These are phyloP conservation scores for Platycercus adscitus DNA, from an alignment of 2,113 vertebrate species.

Conservation along the genomic window DNA sequence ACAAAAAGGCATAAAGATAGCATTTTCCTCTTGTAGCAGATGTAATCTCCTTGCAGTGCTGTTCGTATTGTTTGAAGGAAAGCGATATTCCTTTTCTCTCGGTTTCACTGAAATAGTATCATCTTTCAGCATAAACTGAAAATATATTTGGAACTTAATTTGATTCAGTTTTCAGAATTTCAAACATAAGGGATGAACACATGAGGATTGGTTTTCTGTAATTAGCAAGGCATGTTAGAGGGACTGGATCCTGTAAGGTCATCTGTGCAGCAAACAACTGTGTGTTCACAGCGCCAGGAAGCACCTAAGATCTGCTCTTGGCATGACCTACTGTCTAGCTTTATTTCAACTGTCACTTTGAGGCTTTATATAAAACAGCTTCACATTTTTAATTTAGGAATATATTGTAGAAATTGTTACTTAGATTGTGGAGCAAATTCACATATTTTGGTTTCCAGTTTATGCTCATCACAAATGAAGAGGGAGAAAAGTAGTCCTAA, in stretches of 20 bases:
- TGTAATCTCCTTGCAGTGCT: slow-evolving; percentile 33
- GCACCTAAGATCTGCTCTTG: background rate
- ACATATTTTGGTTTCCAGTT: background rate
- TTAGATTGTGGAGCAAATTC: background rate
- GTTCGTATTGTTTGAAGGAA: slow-evolving; percentile 35
- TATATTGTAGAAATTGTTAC: background rate
- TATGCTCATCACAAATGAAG: background rate
- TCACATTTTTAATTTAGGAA: background rate
- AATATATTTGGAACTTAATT: slow-evolving; percentile 52
- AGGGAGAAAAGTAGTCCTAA: background rate
- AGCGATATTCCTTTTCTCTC: slow-evolving; percentile 46
- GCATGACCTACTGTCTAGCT: background rate
- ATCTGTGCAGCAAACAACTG: background rate
- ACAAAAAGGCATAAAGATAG: slow-evolving; percentile 67
- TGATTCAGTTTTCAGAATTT: slow-evolving; percentile 47
- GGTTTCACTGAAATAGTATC: background rate
- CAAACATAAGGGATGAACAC: background rate
- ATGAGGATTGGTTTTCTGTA: background rate
- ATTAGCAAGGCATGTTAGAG: background rate
- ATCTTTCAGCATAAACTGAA: slow-evolving; percentile 55
- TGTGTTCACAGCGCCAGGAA: background rate
- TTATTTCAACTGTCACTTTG: background rate
- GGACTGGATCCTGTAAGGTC: background rate
- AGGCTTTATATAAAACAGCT: background rate
- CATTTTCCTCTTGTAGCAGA: slow-evolving; percentile 45